phyloP scores from a whole-genome alignment of 2,797 vertebrate genomes.

The Peromyscus eremicus region DNA sequence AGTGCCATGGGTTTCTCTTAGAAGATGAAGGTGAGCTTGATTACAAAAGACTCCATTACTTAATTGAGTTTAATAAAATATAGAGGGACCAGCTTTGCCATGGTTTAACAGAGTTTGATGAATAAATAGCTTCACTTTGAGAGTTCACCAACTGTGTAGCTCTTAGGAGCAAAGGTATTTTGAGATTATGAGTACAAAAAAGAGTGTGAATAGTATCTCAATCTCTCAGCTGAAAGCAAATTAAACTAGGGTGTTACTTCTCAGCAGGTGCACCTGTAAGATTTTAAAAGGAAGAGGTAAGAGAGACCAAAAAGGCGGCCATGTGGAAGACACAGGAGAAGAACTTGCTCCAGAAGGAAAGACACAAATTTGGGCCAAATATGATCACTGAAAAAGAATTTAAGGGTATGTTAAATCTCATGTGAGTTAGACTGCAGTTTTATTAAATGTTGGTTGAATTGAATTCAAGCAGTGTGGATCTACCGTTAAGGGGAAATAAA shows the following conservation, averaged over 20 bases:
- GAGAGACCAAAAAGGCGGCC: background rate
- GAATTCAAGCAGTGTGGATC: slow-evolving; percentile 46
- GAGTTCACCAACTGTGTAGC: background rate
- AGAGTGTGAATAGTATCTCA: background rate
- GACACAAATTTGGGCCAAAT: slow-evolving; percentile 15
- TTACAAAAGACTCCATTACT: slow-evolving; percentile 82
- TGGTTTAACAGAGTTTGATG: slow-evolving; percentile 51
- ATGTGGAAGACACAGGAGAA: background rate
- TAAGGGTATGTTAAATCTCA: slow-evolving; percentile 39
- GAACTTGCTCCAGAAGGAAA: slow-evolving; percentile 42
- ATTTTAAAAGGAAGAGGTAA: background rate
- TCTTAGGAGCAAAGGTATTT: background rate
- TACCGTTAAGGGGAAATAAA: background rate
- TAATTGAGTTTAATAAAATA: slow-evolving; percentile 84
- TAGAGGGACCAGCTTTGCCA: slow-evolving; percentile 70
- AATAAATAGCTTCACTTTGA: slow-evolving; percentile 34
- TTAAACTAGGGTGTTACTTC: background rate
- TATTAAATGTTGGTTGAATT: slow-evolving; percentile 59
- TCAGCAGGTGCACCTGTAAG: background rate
- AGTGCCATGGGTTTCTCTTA: slow-evolving; percentile 68
- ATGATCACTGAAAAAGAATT: background rate
- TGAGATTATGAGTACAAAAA: background rate
- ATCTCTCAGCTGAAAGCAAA: slow-evolving; percentile 4
- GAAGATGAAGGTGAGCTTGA: slow-evolving; percentile 73
- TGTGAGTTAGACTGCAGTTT: slow-evolving; percentile 64